Base-by-base conservation (phyloP, 2,113 vertebrate species). In the Loxodonta africana region DNA sequence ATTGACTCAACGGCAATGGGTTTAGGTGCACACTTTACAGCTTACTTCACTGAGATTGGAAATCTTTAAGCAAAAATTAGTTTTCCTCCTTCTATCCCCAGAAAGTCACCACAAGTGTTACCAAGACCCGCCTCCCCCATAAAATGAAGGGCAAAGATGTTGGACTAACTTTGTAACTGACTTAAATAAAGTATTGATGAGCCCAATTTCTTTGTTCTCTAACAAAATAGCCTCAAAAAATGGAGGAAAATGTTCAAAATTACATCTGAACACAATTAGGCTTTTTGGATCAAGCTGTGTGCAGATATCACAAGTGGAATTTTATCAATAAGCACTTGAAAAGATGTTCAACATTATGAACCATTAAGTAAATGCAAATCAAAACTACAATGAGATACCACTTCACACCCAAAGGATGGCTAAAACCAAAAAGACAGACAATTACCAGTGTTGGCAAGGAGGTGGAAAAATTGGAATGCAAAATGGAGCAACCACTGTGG, bases 241-340 rank as follows among this genome's bases (percentile, higher is more conserved):
- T 5, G 2, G 1, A 44, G 14, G 5, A 10, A 74, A 65, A 71
- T 28, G 81, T 30, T 44, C 33, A 85, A 85, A 95, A 91, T 7
- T 88, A 30, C 4, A 48, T 76, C n/a, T 81, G 14, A 90, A 92
- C 30, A 78, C n/a, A 71, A 25, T 41, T 26, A 83, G 33, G 28
- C 18, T n/a, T 94, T 90, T 71, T 74, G 77, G n/a, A 21, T 83
- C 14, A 7, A 15, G 6, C 28, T 33, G 21, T 51, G 21, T 21
- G 4, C 33, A 84, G 26, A 74, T 9, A 81, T 65, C 57, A 94
- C 51, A 71, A 51, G 23, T 18, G 41, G 37, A 44, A 4, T 83
- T 95, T 63, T 28, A 28, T n/a, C 86, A 93, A 77, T 65, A 73
- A 96, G 60, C 51, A 89, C 83, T 53, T 62, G 30, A 73, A 85